A percentile compares a stretch with the other conserved stretches of the same genome.
phyloP scores from a whole-genome alignment of 30 jellyfish, hydroid and myxozoan genomes.

The Nemopilema nomurai region DNA sequence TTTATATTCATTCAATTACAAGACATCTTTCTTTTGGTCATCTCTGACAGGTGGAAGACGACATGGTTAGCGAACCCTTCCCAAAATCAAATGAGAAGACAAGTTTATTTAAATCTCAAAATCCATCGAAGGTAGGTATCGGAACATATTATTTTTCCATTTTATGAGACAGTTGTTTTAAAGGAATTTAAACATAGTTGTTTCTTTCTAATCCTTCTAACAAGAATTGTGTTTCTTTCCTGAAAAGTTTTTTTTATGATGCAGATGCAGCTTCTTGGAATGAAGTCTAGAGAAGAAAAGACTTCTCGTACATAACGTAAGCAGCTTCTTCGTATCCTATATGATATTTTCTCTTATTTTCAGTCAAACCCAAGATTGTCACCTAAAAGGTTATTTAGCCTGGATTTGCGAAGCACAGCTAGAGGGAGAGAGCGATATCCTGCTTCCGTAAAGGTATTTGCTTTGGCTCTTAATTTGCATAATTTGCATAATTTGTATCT shows the following conservation, averaged over 20 bases:
- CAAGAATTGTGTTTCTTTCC: too few relatives aligned
- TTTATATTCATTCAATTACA: neutral
- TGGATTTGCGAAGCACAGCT: neutral
- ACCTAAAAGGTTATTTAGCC: slow-evolving; percentile 12
- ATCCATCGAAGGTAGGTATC: slow-evolving; percentile 1
- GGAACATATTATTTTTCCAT: neutral
- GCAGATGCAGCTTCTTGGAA: too few relatives aligned
- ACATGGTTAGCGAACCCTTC: neutral
- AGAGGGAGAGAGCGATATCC: slow-evolving; percentile 14
- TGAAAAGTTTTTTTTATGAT: too few relatives aligned
- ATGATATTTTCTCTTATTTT: neutral
- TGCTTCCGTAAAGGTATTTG: slow-evolving; percentile 11
- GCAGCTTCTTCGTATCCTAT: too few relatives aligned
- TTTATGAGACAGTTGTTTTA: neutral
- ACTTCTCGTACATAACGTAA: too few relatives aligned
- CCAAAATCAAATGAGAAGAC: neutral
- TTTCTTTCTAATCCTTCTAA: too few relatives aligned
- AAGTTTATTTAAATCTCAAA: slow-evolving; percentile 1
- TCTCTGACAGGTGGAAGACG: neutral
- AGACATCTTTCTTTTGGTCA: neutral
- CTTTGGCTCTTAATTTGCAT: too few relatives aligned
- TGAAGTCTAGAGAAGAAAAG: too few relatives aligned
- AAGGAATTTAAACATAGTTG: too few relatives aligned
- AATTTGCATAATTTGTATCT: too few relatives aligned
- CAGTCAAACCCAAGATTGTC: slow-evolving; percentile 21